Conservation (phyloP, 2,797 vertebrate species). For the Knipowitschia caucasica region DNA sequence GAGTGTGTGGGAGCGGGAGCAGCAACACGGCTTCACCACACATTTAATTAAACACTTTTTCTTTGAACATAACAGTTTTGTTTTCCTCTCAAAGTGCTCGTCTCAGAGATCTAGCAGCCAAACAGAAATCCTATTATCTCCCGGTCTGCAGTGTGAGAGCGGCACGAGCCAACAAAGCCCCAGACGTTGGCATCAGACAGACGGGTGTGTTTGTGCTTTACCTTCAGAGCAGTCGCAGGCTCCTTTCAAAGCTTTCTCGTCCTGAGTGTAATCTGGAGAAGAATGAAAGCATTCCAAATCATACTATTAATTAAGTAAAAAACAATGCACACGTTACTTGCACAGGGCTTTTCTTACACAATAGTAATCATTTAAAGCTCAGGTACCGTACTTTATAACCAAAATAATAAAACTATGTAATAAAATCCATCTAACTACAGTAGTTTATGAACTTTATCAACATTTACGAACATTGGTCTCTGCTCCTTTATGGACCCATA, state of each 20-base stretch:
- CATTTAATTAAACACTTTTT: slow-evolving; percentile 42
- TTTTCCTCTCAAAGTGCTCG: slow-evolving; percentile 26
- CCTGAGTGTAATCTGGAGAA: slow-evolving; percentile 90
- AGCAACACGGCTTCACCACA: slow-evolving; percentile 38
- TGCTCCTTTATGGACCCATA: too few relatives aligned
- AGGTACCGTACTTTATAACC: too few relatives aligned
- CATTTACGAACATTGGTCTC: too few relatives aligned
- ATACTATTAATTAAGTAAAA: background rate
- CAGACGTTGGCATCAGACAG: slow-evolving; percentile 28
- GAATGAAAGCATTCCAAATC: slow-evolving; percentile 10
- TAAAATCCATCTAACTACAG: too few relatives aligned
- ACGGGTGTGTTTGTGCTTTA: slow-evolving; percentile 48
- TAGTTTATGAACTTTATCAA: too few relatives aligned
- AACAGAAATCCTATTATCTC: slow-evolving; percentile 41
- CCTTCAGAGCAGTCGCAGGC: slow-evolving; percentile 90
- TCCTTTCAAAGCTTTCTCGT: slow-evolving; percentile 92
- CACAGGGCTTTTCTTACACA: too few relatives aligned
- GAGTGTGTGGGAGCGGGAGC: slow-evolving; percentile 25
- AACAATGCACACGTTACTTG: too few relatives aligned
- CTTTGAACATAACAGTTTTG: slow-evolving; percentile 34
- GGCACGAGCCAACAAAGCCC: slow-evolving; percentile 41
- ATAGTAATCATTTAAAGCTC: too few relatives aligned
- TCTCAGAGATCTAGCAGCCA: slow-evolving; percentile 41
- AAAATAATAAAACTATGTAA: too few relatives aligned
- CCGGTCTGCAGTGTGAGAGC: slow-evolving; percentile 41